Base-by-base conservation (phyloP, 2,888 invertebrate species). In the Eupithecia exiguata region DNA sequence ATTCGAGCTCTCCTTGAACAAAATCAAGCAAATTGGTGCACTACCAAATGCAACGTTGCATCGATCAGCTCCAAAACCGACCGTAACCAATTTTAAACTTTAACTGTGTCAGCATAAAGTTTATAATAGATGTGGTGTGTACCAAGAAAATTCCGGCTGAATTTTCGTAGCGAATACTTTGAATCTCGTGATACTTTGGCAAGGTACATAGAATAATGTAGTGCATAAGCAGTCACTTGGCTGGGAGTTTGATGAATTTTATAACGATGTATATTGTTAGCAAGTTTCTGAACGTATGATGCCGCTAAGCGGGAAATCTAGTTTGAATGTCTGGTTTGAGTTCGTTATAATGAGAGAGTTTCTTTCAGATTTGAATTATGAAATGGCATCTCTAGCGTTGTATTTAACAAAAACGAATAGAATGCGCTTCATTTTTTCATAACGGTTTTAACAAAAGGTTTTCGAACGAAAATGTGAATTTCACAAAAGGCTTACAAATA, bases 1-100 rank as follows among this genome's bases (percentile, higher is more conserved):
- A 70, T 38, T 79, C 78, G 79, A 84, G 80, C 83, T 76, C 75
- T 79, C 78, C 86, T 84, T 84, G 87, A 88, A 90, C 87, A 89
- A 89, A 91, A 89, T 89, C 88, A 87, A 85, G 85, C 88, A 90
- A 91, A 91, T 91, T 91, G 90, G 90, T 84, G 84, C 82, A 82
- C 88, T 88, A 83, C 84, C 85, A 81, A 87, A 86, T 87, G 89
- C 88, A 87, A 84, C 86, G 86, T 84, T 88, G 89, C 89, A 89
- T 89, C 86, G 87, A 89, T 87, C 86, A 72, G 81, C 18, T 12
- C 21, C 70, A 74, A 65, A 65, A 66, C 66, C 40, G 14, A 40
- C 66, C 40, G 40, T 21, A 66, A 68, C 70, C 66, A 30, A 87
- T 82, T 78, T 73, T 65, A 62, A 78, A 83, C 86, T 81, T 62